These are phyloP conservation scores for Camponotus pennsylvanicus DNA, from an alignment of 1,140 invertebrate genomes.

Conservation along the genomic window DNA sequence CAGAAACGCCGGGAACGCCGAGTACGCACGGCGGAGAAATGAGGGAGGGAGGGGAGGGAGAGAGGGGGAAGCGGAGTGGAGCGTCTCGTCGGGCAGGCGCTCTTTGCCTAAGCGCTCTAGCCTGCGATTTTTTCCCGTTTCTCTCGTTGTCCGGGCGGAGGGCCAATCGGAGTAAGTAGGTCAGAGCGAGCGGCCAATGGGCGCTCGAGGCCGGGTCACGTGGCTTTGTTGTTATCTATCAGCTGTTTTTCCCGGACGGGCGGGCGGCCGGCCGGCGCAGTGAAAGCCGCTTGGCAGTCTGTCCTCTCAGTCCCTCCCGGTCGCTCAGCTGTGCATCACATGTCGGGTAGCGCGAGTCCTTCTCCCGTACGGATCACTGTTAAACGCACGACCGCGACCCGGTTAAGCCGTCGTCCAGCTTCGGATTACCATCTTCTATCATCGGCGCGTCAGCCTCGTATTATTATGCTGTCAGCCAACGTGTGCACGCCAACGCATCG, in stretches of 20 bases:
- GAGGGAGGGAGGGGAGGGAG: background rate
- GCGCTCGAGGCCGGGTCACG: conserved; percentile 83
- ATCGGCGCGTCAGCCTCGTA: conserved; percentile 68
- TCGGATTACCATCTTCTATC: conserved; percentile 48
- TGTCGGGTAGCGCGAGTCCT: conserved; percentile 75
- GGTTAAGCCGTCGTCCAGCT: conserved; percentile 48
- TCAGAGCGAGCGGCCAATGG: conserved; percentile 80
- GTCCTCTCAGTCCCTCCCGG: conserved; percentile 83
- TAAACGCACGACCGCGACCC: conserved; percentile 44
- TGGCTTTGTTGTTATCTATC: conserved; percentile 89
- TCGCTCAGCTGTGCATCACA: conserved; percentile 85
- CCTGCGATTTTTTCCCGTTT: conserved; percentile 79
- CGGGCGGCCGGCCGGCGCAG: conserved; percentile 79
- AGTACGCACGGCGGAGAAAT: conserved; percentile 45
- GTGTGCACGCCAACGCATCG: conserved; percentile 61
- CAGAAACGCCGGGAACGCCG: conserved; percentile 64
- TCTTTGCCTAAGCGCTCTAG: conserved; percentile 75
- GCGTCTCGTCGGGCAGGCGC: conserved; percentile 68
- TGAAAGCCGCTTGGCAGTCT: conserved; percentile 76
- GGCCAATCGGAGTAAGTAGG: conserved; percentile 81
- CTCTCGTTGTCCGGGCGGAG: conserved; percentile 76
- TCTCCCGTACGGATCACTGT: conserved; percentile 46
- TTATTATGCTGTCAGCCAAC: conserved; percentile 77
- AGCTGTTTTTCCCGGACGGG: conserved; percentile 86
- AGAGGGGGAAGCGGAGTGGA: conserved; percentile 62